Conservation (phyloP, 2,797 vertebrate species). For the Tragelaphus oryx region DNA sequence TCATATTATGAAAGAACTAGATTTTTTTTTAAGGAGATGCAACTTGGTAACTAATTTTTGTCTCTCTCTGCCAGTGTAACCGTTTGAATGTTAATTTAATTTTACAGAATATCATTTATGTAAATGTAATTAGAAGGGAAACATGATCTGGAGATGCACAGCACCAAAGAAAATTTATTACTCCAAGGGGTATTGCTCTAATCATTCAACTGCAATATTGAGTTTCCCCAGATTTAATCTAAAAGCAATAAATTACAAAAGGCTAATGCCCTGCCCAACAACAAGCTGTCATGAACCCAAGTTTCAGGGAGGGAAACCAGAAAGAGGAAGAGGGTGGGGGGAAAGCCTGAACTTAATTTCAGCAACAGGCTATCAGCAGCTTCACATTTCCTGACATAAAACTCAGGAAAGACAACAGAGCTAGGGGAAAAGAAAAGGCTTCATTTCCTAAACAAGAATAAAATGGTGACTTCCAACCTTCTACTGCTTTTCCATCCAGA, state of each 20-base stretch:
- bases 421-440: conserved; percentile 61
- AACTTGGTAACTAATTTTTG: conserved; percentile 86
- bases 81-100: conserved; percentile 92
- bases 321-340: conserved; percentile 30
- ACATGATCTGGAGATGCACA: conserved; percentile 90
- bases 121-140: conserved; percentile 99
- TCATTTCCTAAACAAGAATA: conserved; percentile 60
- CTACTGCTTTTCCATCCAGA: conserved; percentile 33
- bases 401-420: conserved; percentile 69
- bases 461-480: conserved; percentile 70
- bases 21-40: conserved; percentile 78
- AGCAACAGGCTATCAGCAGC: conserved; percentile 82
- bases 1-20: conserved; percentile 72
- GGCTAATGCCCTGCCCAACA: conserved; percentile 87
- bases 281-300: conserved; percentile 85
- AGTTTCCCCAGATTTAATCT: conserved; percentile 98
- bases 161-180: conserved; percentile 96
- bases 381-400: conserved; percentile 79
- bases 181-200: conserved; percentile 92
- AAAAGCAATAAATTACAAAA: conserved; percentile 96
- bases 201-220: conserved; percentile 99
- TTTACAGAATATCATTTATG: conserved; percentile 97
- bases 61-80: conserved; percentile 85
- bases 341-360: conserved; percentile 78
- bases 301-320: conserved; percentile 76